A percentile compares a stretch with the other conserved stretches of the same genome.
Conservation (phyloP, 2,113 vertebrate genomes). For the Bujurquina vittata region DNA sequence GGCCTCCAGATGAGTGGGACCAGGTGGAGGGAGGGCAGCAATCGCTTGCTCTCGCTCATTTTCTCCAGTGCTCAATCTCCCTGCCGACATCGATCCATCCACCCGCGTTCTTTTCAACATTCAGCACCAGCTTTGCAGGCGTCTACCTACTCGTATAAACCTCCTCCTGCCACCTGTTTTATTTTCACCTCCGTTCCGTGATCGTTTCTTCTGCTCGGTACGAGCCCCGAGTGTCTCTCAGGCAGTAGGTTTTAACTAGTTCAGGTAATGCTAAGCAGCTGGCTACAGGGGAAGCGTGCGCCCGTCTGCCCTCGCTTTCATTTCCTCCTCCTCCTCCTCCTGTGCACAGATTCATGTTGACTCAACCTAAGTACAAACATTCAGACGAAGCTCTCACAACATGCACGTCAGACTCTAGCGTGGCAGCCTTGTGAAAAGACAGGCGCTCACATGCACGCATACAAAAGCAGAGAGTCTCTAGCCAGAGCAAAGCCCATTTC, state of each 20-base stretch:
- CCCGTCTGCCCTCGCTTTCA: slow-evolving; percentile 23
- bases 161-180: slow-evolving; percentile 39
- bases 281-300: slow-evolving; percentile 24
- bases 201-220: neutral
- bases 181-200: slow-evolving; percentile 9
- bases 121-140: slow-evolving; percentile 51
- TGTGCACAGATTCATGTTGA: slow-evolving; percentile 32
- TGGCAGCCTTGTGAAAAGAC: slow-evolving; percentile 54
- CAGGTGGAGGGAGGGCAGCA: slow-evolving; percentile 77
- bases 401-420: slow-evolving; percentile 29
- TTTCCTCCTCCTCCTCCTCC: slow-evolving; percentile 50
- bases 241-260: slow-evolving; percentile 38
- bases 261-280: slow-evolving; percentile 45
- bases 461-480: slow-evolving; percentile 58
- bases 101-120: slow-evolving; percentile 56
- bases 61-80: slow-evolving; percentile 54
- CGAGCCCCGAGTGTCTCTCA: slow-evolving; percentile 19
- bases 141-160: slow-evolving; percentile 29
- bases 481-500: slow-evolving; percentile 66
- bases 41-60: slow-evolving; percentile 61
- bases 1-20: slow-evolving; percentile 81
- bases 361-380: slow-evolving; percentile 44
- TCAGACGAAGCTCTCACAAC: slow-evolving; percentile 17
- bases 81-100: slow-evolving; percentile 66
- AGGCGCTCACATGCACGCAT: slow-evolving; percentile 38